phyloP scores from a whole-genome alignment of 2,888 invertebrate genomes.

The Ellobium chinense region DNA sequence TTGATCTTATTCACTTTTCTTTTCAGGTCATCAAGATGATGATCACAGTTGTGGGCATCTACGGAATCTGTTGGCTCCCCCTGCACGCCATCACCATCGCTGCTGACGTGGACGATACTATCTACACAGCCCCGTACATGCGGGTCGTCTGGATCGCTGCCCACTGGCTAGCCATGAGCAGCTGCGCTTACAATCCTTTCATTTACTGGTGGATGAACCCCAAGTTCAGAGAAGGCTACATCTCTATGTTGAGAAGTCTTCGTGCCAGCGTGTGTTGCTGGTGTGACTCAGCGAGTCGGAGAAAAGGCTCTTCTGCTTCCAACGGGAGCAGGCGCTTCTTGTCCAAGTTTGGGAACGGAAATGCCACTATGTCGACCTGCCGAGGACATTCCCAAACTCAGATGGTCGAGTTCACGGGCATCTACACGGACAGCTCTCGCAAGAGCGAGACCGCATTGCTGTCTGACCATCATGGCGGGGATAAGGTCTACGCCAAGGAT shows the following conservation, averaged over 20 bases:
- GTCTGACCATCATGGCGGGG: neutral
- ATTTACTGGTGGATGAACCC: conserved; percentile 98
- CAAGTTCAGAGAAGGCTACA: conserved; percentile 80
- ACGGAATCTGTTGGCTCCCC: conserved; percentile 96
- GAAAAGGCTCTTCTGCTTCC: conserved; percentile 7
- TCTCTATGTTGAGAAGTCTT: conserved; percentile 32
- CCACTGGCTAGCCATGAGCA: conserved; percentile 92
- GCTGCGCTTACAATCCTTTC: conserved; percentile 97
- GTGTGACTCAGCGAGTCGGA: neutral
- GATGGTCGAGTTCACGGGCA: conserved; percentile 28
- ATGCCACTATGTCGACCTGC: neutral
- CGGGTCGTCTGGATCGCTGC: conserved; percentile 80
- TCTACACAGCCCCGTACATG: conserved; percentile 55
- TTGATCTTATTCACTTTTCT: no score
- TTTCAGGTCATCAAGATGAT: conserved; percentile 84
- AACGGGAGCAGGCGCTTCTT: neutral
- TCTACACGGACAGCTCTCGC: neutral
- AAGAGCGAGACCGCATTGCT: neutral
- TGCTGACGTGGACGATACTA: conserved; percentile 58
- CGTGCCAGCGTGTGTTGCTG: conserved; percentile 1
- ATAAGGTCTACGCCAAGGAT: neutral
- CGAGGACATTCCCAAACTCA: conserved; percentile 20
- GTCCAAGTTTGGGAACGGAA: conserved; percentile 16
- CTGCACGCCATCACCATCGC: conserved; percentile 95
- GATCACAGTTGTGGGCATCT: conserved; percentile 95